A percentile compares a stretch with the other conserved stretches of the same genome.
These are phyloP conservation scores for Anoncus sp. DNA, from an alignment of 2,888 invertebrate species.

Conservation along the genomic window DNA sequence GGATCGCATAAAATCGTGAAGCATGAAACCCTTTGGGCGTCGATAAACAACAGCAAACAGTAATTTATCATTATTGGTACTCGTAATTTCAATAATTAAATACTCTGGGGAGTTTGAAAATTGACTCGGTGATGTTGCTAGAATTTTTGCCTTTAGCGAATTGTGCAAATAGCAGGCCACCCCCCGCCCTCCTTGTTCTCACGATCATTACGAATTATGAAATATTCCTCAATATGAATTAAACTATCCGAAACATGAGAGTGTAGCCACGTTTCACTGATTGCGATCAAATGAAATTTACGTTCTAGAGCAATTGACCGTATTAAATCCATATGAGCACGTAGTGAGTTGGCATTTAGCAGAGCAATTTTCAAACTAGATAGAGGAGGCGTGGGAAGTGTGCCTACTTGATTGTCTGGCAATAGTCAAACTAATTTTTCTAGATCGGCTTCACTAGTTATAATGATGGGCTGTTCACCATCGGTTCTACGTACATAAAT, in stretches of 20 bases:
- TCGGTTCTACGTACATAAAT: no score
- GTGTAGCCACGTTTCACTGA: not conserved
- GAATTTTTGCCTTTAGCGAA: not conserved
- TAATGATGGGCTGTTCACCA: no score
- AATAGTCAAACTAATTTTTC: no score
- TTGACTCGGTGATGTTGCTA: not conserved
- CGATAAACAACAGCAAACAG: not conserved
- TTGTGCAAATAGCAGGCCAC: not conserved
- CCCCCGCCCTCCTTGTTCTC: not conserved
- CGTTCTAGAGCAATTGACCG: not conserved
- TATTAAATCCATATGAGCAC: not conserved
- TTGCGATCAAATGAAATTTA: not conserved
- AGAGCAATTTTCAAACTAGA: not conserved
- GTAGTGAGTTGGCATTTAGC: not conserved
- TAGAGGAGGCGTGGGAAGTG: no score
- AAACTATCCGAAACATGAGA: not conserved
- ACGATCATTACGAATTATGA: not conserved
- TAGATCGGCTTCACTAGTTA: no score
- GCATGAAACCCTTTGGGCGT: not conserved
- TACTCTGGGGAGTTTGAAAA: not conserved
- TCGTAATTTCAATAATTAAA: not conserved
- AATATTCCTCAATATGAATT: not conserved
- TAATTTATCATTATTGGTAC: not conserved
- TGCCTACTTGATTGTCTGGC: no score
- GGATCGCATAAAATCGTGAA: not conserved